Evolutionary conservation across 2,888 invertebrate genomes (phyloP), one percentile per base, ranked within the genome.

Genomic region (Apotomis turbidana): DNA sequence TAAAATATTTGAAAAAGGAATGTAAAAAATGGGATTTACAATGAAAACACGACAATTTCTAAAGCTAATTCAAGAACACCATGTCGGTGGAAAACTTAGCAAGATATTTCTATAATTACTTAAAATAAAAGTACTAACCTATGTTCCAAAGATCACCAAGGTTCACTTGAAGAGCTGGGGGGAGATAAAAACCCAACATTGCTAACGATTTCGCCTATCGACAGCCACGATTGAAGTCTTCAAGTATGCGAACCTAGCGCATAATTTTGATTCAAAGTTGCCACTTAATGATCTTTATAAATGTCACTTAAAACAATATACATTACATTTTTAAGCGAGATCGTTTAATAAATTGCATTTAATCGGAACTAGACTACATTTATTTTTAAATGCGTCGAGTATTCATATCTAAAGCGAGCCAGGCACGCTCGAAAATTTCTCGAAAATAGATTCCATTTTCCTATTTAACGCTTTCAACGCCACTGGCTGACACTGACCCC

Each of bases 321-420:
- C 74, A 68, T 74, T 76, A 58, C 76, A 75, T 75, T 75, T 76
- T 78, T 9, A 78, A 80, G 78, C 79, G 82, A 83, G 83, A 82
- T 83, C 83, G 77, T 78, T 78, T 74, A 5, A 59, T 69, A 69
- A 13, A 66, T 66, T n/a, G 15, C 38, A 6, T 38, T 38, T 5
- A 36, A 46, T 57, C 57, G 46, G n/a, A 8, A 36, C 55, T 66
- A 55, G 57, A 66, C n/a, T 57, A 58, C 36, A 66, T 46, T 46
- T 55, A 44, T 67, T 66, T 71, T 76, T 79, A 81, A 82, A 82
- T 82, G 81, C 82, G 78, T 73, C 77, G 82, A 82, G 82, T 82
- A 81, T 81, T 81, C 66, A 68, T 70, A 46, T 57, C 12, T 54
- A 41, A 71, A 68, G 38, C 74, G 71, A 54, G 74, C 64, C 44